Evolutionary conservation across 2,113 vertebrate species (phyloP), one percentile per base, ranked within the genome.

Genomic region (Agelaius phoeniceus): DNA sequence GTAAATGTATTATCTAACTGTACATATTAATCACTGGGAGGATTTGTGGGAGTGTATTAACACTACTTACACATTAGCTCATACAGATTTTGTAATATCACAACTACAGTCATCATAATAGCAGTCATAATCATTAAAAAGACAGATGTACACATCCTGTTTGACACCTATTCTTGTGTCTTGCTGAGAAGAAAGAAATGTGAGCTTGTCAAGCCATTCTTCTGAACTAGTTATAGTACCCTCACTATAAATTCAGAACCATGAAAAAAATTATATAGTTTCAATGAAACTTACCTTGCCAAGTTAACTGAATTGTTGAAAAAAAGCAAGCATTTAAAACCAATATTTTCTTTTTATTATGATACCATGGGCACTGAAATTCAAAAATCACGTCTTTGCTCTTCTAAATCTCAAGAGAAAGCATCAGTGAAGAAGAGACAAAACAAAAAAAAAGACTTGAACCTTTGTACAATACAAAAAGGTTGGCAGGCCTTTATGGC

Each of bases 361-460:
- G 9, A 52, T 61, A 87, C 13, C 7, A 62, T 16, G 39, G 48
- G 83, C 23, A 77, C 12, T 55, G 24, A 73, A 91, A 68, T 30
- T 77, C 49, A 54, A 81, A 93, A 65, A 65, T 10, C 12, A 79
- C 10, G 52, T 68, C 33, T 89, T 94, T 62, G 33, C 69, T 57
- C n/a, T 84, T 89, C 95, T 74, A 82, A 92, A 46, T 46, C 63
- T 63, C 49, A 84, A 82, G 39, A 84, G 17, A 85, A 92, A 86
- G 30, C 55, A 63, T 75, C 59, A 74, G 33, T 37, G 33, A 68
- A 81, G 73, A 72, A 43, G 21, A 78, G 28, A 73, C 17, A 83
- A 33, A 94, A 93, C 76, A 57, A 97, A 74, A 76, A 76, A 73
- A 76, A 76, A n/a, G 13, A 24, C 11, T 76, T 22, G 21, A 81